Base-by-base conservation (phyloP, 2,888 invertebrate species). In the Melanotus villosus region DNA sequence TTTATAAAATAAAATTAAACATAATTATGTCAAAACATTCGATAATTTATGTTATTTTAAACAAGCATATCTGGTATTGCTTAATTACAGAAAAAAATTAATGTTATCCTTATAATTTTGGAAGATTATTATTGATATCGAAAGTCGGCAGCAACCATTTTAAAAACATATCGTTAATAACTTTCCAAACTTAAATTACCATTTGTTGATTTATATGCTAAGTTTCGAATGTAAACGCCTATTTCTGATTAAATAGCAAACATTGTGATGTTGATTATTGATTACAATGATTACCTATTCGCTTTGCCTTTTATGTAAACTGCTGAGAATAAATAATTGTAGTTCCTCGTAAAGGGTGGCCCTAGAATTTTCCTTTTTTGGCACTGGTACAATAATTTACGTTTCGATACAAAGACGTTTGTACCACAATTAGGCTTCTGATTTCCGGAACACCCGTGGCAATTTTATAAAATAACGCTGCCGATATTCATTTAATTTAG, bases 381-480 rank as follows among this genome's bases (percentile, higher is more conserved):
- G n/a, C n/a, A n/a, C n/a, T n/a, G n/a, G n/a, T n/a, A n/a, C n/a
- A n/a, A n/a, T n/a, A n/a, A n/a, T n/a, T n/a, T n/a, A n/a, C n/a
- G n/a, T n/a, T n/a, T n/a, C n/a, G n/a, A n/a, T n/a, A n/a, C n/a
- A n/a, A n/a, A n/a, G n/a, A n/a, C n/a, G n/a, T n/a, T n/a, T 7
- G 43, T 4, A 19, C 16, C 43, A 62, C 50, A 56, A 56, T 50
- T 62, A 62, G 16, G 72, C 74, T 69, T 65, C 73, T 59, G 74
- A 73, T 72, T 73, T 71, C 68, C 62, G 56, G 54, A 54, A 50
- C 36, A 59, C 70, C 65, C 54, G 62, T 63, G 68, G 75, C 70
- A 62, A 32, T 73, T 71, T 71, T 67, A 74, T 68, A 65, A 69
- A 72, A 73, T 76, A 74, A 73, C 73, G 73, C 70, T 73, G 65